Base-by-base conservation (phyloP, 2,888 invertebrate species). In the Drosophila multiciliata region DNA sequence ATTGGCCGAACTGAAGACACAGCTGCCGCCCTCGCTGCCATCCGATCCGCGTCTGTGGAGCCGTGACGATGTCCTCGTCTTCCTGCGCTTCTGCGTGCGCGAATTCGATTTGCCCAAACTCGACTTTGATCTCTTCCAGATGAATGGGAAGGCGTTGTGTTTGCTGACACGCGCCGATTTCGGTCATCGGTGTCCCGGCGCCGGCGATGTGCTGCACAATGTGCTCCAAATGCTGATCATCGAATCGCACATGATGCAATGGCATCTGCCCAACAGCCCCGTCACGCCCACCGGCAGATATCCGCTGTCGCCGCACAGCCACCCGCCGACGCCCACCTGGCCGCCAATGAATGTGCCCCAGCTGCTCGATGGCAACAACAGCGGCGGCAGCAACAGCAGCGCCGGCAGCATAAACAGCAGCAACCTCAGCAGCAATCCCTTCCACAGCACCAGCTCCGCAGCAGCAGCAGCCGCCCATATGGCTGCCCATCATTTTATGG, bases 101-200 rank as follows among this genome's bases (percentile, higher is more conserved):
- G 98, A 98, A 93, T 98, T 98, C 92, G 98, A 98, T 93, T 94
- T 98, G 82, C 98, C 98, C 61, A 96, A 96, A 86, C 97, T 98
- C 92, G 98, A 98, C 92, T 96, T 97, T 95, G 98, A 98, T 91
- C 96, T 97, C 93, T 98, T 98, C 93, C 97, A 97, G 94, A 98
- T 98, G 98, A 98, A 98, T 93, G 98, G 98, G 95, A 99, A 99
- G 94, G 99, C 98, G 2, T 94, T 99, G 86, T 98, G 98, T 92
- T 94, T 99, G 55, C 94, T 99, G 77, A 98, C 97, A 54, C 96
- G 98, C 92, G 96, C 95, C 20, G 98, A 99, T 93, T 95, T 99
- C 84, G 97, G 97, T 33, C 98, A 98, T 91, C 95, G 99, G 66
- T 97, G 98, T 84, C 98, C 98, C 0, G 97, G 97, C 26, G 97